These are phyloP conservation scores for Gallinago solitaria DNA, from an alignment of 2,797 vertebrate species.

Conservation along the genomic window DNA sequence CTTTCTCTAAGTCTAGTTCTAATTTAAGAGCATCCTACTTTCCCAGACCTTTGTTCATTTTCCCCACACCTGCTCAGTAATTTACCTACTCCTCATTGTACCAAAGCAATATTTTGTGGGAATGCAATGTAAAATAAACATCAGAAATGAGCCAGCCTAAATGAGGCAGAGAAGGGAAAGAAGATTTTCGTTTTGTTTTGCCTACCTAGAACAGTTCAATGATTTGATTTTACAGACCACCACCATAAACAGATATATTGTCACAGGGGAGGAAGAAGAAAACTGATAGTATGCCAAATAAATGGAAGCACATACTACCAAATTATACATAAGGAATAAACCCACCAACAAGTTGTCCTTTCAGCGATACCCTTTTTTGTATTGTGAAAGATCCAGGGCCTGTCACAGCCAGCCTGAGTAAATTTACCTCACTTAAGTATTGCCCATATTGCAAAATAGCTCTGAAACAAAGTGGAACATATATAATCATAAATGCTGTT, in stretches of 20 bases:
- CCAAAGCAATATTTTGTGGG: neutral
- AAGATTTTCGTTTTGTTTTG: neutral
- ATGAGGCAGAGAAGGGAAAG: neutral
- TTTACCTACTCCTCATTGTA: neutral
- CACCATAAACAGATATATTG: neutral
- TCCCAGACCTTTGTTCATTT: neutral
- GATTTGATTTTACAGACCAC: neutral
- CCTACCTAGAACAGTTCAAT: neutral
- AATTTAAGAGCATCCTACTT: neutral
- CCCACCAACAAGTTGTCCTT: neutral
- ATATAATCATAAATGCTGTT: neutral
- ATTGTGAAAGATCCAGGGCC: neutral
- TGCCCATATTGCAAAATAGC: slow-evolving; percentile 21
- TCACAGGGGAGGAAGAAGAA: neutral
- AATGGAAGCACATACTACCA: neutral
- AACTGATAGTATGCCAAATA: neutral
- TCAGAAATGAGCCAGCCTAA: neutral
- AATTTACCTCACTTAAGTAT: neutral
- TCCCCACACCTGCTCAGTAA: neutral
- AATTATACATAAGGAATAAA: neutral
- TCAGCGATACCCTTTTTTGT: neutral
- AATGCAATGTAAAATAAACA: neutral
- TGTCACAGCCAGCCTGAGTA: neutral
- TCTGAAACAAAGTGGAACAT: slow-evolving; percentile 3
- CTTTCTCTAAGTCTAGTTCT: neutral